A percentile compares a stretch with the other conserved stretches of the same genome.
Evolutionary conservation across 2,113 vertebrate genomes (phyloP).

Genomic region (Bambusicola thoracicus): DNA sequence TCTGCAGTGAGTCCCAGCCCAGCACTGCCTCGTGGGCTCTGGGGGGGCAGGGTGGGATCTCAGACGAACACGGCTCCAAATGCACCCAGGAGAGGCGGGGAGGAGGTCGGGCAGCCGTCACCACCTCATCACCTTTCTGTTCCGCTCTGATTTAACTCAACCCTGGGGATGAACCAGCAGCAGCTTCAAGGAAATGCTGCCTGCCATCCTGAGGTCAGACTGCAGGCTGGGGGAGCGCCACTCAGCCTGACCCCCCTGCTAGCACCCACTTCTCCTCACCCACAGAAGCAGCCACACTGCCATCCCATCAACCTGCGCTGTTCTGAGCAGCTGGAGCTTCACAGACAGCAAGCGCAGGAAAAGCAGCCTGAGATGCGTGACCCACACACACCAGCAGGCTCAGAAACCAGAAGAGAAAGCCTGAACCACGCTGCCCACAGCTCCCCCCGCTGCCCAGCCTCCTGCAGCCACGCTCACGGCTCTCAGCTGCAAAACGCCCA

Average conservation of each 20-base stretch:
- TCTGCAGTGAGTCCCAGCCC: rapidly evolving
- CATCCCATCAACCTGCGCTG: not conserved
- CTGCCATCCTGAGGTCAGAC: not conserved
- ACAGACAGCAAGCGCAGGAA: not conserved
- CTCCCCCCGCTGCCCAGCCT: too few relatives aligned
- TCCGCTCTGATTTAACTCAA: not conserved
- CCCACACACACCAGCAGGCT: not conserved
- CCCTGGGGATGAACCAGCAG: constrained; percentile 12
- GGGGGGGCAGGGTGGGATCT: not conserved
- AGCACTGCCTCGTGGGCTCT: not conserved
- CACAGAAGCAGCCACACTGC: not conserved
- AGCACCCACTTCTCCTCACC: not conserved
- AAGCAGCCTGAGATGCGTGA: not conserved
- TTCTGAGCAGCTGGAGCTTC: not conserved
- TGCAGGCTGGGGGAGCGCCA: not conserved
- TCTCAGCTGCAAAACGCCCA: not conserved
- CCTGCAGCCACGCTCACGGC: not conserved
- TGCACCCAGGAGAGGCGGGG: too few relatives aligned
- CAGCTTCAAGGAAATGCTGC: not conserved
- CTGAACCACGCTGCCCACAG: not conserved
- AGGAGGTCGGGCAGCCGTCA: rapidly evolving
- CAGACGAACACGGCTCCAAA: too few relatives aligned
- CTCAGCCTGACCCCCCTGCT: not conserved
- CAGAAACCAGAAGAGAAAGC: not conserved
- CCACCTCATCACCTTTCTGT: not conserved